Percentiles rank a stretch among this genome's conserved stretches.
These are phyloP conservation scores for Pristionchus entomophagus DNA, from an alignment of 2,888 invertebrate species.

Conservation along the genomic window DNA sequence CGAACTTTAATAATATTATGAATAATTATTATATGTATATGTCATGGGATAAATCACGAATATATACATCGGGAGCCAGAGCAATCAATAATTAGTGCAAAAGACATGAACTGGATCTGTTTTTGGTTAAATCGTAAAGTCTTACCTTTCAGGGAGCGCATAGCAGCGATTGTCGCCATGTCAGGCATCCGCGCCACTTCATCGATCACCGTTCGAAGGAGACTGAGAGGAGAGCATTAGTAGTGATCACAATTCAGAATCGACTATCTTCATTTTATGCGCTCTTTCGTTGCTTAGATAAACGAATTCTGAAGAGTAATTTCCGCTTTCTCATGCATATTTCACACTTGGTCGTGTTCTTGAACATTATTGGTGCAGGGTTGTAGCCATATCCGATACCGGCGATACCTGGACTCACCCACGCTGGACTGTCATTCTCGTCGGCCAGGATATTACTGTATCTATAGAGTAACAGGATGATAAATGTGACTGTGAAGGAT, in stretches of 20 bases:
- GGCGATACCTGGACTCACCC: constrained; percentile 69
- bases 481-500: too few species aligned
- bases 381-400: constrained; percentile 71
- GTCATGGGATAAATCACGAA: too few species aligned
- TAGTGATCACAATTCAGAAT: background rate
- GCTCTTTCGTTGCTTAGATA: too few species aligned
- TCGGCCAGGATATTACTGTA: background rate
- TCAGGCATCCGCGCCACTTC: constrained; percentile 70
- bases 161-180: constrained; percentile 68
- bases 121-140: too few species aligned
- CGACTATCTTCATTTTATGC: background rate
- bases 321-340: too few species aligned
- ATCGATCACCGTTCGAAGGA: constrained; percentile 66
- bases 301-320: too few species aligned
- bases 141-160: constrained; percentile 50
- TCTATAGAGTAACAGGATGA: background rate
- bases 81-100: too few species aligned
- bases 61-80: too few species aligned
- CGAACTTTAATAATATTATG: background rate
- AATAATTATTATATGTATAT: too few species aligned
- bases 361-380: constrained; percentile 59
- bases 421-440: constrained; percentile 29
- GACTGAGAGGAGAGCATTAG: constrained; percentile 50
- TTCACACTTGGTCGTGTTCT: constrained; percentile 55
- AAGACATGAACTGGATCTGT: too few species aligned